phyloP scores from a whole-genome alignment of 2,113 vertebrate species.

The Psammodynastes pulverulentus region DNA sequence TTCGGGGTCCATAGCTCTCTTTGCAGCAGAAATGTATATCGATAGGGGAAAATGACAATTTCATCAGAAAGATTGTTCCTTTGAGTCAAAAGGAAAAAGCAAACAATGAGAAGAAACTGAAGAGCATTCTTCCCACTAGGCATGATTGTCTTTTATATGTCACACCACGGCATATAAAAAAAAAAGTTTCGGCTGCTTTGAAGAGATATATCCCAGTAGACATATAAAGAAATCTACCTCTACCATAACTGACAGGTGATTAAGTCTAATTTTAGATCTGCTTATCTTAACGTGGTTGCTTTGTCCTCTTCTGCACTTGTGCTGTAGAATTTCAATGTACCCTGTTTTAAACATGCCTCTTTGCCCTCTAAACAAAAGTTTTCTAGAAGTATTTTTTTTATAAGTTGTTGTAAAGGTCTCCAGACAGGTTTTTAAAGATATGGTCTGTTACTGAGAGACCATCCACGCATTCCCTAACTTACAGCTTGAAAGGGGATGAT shows the following conservation, averaged over 20 bases:
- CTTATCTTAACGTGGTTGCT: neutral
- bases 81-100: neutral
- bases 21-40: neutral
- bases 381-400: neutral
- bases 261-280: slow-evolving; percentile 2
- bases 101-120: accelerated
- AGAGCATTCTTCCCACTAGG: neutral
- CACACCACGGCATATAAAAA: neutral
- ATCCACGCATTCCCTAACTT: neutral
- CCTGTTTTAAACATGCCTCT: neutral
- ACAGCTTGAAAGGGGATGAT: neutral
- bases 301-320: neutral
- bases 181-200: neutral
- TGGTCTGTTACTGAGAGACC: neutral
- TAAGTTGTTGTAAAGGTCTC: neutral
- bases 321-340: neutral
- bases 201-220: neutral
- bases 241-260: neutral
- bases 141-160: neutral
- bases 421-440: neutral
- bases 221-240: neutral
- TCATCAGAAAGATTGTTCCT: neutral
- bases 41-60: neutral
- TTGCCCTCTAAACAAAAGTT: neutral
- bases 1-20: neutral